Evolutionary conservation across 2,888 invertebrate species (phyloP), one percentile per base, ranked within the genome.

Genomic region (Phengaris alcon): DNA sequence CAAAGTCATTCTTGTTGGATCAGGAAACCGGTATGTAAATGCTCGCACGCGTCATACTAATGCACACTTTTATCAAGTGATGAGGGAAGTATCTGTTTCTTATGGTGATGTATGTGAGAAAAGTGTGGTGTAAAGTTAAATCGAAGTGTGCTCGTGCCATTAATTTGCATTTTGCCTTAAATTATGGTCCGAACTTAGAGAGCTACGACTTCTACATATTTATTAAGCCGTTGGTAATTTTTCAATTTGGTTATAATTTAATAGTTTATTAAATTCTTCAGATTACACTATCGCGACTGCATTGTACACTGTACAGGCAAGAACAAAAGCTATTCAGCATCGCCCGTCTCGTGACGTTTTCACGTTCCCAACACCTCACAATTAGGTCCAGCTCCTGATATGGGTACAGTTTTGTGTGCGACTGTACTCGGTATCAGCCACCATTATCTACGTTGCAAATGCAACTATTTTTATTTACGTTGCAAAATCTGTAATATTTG

Each of bases 301-400:
- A 89, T 88, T 90, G 90, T 75, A 80, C 79, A 89, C 88, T 90
- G 90, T 90, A 85, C 81, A 85, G 85, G 83, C 87, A 91, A 91
- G 93, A 92, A 93, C 93, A 93, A 93, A 89, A 85, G 88, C 84
- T 84, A 87, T 91, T 92, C 91, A 93, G 90, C 86, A 88, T 82
- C 78, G 84, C 85, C 85, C 84, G 82, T 84, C 84, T 79, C 79
- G 77, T 89, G 88, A 86, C 88, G 90, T 88, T 91, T 85, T 86
- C 85, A 83, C 90, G 91, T 90, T 90, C 90, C 82, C 82, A 81
- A 84, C 85, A 81, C 77, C 90, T 75, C 80, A 92, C 93, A 91
- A 92, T 92, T 93, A 91, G 88, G 86, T 90, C 86, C 88, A 86
- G 82, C 85, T 80, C 82, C 82, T 87, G 89, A 90, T 84, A 84